Evolutionary conservation across 2,113 vertebrate genomes (phyloP).

Genomic region (Seriola quinqueradiata): DNA sequence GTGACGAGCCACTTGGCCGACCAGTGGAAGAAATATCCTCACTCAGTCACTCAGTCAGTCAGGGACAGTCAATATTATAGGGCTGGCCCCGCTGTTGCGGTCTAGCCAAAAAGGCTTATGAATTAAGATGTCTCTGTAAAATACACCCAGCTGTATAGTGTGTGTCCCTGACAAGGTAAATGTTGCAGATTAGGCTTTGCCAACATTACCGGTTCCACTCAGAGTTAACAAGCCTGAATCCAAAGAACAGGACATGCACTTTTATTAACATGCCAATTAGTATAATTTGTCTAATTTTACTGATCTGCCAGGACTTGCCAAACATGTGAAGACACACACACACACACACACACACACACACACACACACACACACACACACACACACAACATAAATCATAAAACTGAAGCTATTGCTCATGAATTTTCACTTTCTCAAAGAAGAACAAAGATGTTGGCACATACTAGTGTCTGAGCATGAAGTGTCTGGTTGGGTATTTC

Average conservation of each 20-base stretch:
- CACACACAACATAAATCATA: background rate
- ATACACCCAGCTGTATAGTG: background rate
- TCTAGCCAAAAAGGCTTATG: too few relatives aligned
- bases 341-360: background rate
- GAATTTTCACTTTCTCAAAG: background rate
- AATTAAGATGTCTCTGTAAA: too few relatives aligned
- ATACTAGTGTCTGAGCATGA: background rate
- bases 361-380: too few relatives aligned
- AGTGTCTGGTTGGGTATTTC: too few relatives aligned
- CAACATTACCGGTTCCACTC: background rate
- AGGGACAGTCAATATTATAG: too few relatives aligned
- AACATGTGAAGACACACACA: background rate
- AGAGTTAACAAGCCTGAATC: background rate
- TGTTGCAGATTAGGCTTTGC: too few relatives aligned
- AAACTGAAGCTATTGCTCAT: background rate
- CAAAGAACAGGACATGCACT: conserved; percentile 32
- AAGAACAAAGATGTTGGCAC: background rate
- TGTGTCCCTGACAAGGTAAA: background rate
- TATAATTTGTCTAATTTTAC: conserved; percentile 27
- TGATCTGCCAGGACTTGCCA: background rate
- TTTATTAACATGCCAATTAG: conserved; percentile 18
- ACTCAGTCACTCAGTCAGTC: too few relatives aligned
- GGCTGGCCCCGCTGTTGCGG: too few relatives aligned
- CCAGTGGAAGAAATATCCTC: too few relatives aligned
- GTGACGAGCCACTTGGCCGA: too few relatives aligned